These are phyloP conservation scores for Vireo griseus DNA, from an alignment of 2,797 vertebrate species.

Conservation along the genomic window DNA sequence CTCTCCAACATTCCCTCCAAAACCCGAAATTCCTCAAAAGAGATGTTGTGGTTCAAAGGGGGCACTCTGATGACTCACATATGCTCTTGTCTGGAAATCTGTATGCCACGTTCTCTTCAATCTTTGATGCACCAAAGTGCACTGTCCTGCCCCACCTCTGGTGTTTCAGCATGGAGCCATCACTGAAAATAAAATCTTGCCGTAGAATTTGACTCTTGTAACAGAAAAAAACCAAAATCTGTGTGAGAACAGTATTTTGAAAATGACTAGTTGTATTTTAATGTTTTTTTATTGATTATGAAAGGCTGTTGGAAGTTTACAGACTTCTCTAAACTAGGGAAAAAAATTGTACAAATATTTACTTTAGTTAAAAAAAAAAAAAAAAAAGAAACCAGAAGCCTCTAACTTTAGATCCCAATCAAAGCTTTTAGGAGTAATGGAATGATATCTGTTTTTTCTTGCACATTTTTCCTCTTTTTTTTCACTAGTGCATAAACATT, in stretches of 20 bases:
- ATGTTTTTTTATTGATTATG: not conserved
- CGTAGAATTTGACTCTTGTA: not conserved
- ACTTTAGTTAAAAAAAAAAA: not conserved
- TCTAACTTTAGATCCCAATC: not conserved
- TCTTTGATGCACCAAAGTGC: not conserved
- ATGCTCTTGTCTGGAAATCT: not conserved
- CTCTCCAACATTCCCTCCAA: not conserved
- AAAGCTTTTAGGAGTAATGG: not conserved
- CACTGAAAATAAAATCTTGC: not conserved
- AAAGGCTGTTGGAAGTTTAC: not conserved
- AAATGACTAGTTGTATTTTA: not conserved
- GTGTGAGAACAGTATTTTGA: not conserved
- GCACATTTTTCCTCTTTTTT: not conserved
- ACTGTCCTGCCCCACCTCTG: rapidly evolving
- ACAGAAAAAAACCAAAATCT: not conserved
- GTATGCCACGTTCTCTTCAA: not conserved
- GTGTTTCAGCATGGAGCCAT: not conserved
- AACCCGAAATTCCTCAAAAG: not conserved
- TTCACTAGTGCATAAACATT: not conserved
- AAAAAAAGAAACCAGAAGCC: rapidly evolving
- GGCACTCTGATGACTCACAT: rapidly evolving
- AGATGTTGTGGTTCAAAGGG: not conserved
- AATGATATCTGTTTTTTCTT: not conserved
- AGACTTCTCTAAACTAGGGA: not conserved
- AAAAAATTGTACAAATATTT: not conserved